These are phyloP conservation scores for Styela clava DNA, from an alignment of 23 tunicate genomes.

Conservation along the genomic window DNA sequence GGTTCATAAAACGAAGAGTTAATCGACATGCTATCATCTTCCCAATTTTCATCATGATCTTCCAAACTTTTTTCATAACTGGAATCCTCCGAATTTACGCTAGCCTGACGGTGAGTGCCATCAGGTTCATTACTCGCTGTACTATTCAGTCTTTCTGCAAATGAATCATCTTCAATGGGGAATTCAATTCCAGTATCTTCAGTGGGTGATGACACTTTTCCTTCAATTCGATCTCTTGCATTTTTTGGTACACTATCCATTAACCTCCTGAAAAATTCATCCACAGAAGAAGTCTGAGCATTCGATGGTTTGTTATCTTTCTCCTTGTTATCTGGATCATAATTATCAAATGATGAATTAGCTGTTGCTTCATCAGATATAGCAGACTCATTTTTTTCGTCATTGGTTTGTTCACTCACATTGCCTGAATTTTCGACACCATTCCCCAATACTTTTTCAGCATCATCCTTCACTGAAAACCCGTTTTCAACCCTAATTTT, in stretches of 20 bases:
- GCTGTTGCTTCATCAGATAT: not conserved
- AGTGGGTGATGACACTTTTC: not conserved
- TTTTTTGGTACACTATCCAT: constrained; percentile 88
- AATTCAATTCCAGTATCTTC: constrained; percentile 1
- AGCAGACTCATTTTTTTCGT: not conserved
- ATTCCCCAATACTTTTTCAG: not conserved
- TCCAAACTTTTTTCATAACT: constrained; percentile 1
- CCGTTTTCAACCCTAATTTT: not conserved
- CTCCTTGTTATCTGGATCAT: not conserved
- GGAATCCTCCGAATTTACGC: constrained; percentile 10
- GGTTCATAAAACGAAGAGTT: constrained; percentile 80
- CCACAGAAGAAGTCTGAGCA: constrained; percentile 49
- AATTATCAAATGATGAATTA: not conserved
- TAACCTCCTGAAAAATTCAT: constrained; percentile 87
- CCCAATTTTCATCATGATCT: constrained; percentile 37
- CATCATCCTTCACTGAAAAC: not conserved
- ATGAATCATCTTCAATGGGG: not conserved
- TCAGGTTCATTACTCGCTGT: constrained; percentile 3
- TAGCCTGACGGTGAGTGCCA: not conserved
- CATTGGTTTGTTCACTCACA: not conserved
- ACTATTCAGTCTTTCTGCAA: not conserved
- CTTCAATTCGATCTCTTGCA: constrained; percentile 41
- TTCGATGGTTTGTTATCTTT: not conserved
- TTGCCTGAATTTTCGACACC: not conserved
- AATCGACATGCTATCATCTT: constrained; percentile 57